Conservation (phyloP, 2,888 invertebrate species). For the Drosophila stalkeri region DNA sequence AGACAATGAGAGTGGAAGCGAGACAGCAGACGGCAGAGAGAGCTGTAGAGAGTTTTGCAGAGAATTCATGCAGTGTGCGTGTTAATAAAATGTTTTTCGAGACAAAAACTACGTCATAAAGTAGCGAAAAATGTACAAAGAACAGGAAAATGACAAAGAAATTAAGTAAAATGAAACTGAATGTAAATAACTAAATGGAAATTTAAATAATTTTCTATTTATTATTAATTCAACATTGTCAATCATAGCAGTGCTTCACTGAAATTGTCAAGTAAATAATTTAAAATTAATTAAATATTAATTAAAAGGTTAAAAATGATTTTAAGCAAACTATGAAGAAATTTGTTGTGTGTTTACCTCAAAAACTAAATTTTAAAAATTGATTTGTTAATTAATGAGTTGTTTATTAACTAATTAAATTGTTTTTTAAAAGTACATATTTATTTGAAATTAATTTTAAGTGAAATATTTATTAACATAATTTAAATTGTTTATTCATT, state of each 20-base stretch:
- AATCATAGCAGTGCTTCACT: neutral
- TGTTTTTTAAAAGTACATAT: too few relatives aligned
- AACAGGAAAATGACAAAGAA: neutral
- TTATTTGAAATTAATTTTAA: too few relatives aligned
- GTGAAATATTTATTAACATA: too few relatives aligned
- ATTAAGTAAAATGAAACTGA: neutral
- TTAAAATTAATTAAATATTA: too few relatives aligned
- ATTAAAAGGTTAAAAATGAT: too few relatives aligned
- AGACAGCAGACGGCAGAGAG: neutral
- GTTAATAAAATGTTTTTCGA: conserved; percentile 19
- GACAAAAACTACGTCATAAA: conserved; percentile 9
- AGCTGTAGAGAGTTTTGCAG: neutral
- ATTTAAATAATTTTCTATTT: neutral
- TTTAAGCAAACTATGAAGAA: too few relatives aligned
- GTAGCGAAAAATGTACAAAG: neutral
- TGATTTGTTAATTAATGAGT: too few relatives aligned
- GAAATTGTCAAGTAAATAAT: too few relatives aligned
- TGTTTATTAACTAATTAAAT: too few relatives aligned
- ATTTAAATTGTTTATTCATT: too few relatives aligned
- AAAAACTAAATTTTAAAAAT: too few relatives aligned
- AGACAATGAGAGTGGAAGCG: neutral
- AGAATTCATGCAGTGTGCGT: conserved; percentile 2
- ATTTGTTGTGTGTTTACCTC: too few relatives aligned
- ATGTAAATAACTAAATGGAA: neutral
- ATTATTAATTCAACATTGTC: neutral